Conservation (phyloP, 2,113 vertebrate species). For the Gobius niger region DNA sequence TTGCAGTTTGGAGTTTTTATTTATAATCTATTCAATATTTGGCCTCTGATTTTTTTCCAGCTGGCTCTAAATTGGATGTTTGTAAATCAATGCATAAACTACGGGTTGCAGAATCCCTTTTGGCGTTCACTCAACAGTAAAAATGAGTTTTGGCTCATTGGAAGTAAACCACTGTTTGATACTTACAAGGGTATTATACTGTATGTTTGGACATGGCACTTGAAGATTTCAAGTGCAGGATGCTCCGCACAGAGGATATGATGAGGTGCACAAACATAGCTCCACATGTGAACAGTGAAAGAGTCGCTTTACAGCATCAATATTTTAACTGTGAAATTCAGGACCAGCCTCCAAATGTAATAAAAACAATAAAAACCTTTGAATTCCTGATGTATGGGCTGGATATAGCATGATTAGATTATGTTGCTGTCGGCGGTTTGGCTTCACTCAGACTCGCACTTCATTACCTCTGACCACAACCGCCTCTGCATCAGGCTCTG, state of each 20-base stretch:
- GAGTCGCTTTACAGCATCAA: too few species aligned
- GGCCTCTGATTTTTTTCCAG: constrained; percentile 18
- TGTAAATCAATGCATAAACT: constrained; percentile 21
- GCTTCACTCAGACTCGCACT: not conserved
- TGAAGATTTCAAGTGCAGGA: not conserved
- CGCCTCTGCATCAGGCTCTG: not conserved
- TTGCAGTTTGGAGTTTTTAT: not conserved
- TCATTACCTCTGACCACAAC: not conserved
- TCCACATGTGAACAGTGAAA: too few species aligned
- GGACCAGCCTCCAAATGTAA: too few species aligned
- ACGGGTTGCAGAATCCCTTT: constrained; percentile 1
- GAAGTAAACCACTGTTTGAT: constrained; percentile 56
- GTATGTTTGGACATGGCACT: constrained; percentile 44
- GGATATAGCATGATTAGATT: too few species aligned
- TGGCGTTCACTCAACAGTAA: constrained; percentile 26
- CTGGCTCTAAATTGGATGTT: constrained; percentile 8
- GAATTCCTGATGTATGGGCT: too few species aligned
- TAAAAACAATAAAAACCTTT: too few species aligned
- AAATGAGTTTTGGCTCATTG: constrained; percentile 39
- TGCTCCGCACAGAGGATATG: too few species aligned
- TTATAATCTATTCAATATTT: constrained; percentile 9
- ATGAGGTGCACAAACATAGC: too few species aligned
- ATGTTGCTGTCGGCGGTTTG: too few species aligned
- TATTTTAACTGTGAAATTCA: too few species aligned
- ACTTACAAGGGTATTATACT: constrained; percentile 48